A percentile compares a stretch with the other conserved stretches of the same genome.
Conservation (phyloP, 2,797 vertebrate species). For the Scolopax rusticola region DNA sequence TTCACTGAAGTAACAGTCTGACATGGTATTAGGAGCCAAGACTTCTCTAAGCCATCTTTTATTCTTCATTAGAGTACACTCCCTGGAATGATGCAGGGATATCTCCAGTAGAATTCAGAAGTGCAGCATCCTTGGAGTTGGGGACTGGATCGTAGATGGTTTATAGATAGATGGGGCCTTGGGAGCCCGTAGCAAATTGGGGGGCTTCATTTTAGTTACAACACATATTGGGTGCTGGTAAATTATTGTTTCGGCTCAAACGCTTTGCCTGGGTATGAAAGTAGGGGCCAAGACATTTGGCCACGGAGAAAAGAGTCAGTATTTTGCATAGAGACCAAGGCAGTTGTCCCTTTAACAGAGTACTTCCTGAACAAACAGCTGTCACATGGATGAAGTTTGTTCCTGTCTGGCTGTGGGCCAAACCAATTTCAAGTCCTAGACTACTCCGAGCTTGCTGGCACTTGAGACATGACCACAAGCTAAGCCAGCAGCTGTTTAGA, state of each 20-base stretch:
- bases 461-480: background rate
- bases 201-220: background rate
- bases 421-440: constrained; percentile 19
- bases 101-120: background rate
- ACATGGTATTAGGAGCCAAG: background rate
- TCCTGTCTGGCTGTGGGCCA: background rate
- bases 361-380: background rate
- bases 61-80: background rate
- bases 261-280: background rate
- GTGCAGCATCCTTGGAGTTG: background rate
- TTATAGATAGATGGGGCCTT: background rate
- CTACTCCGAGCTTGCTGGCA: background rate
- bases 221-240: background rate
- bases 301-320: background rate
- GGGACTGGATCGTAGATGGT: background rate
- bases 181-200: background rate
- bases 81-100: background rate
- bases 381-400: background rate
- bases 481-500: constrained; percentile 2
- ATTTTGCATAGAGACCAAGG: background rate
- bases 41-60: background rate
- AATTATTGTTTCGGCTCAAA: background rate
- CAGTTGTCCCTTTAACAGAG: background rate
- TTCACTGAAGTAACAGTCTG: background rate
- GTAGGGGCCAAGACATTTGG: background rate